Percentiles rank a stretch among this genome's conserved stretches.
phyloP scores from a whole-genome alignment of 2,888 invertebrate genomes.

The Hypercompe scribonia region DNA sequence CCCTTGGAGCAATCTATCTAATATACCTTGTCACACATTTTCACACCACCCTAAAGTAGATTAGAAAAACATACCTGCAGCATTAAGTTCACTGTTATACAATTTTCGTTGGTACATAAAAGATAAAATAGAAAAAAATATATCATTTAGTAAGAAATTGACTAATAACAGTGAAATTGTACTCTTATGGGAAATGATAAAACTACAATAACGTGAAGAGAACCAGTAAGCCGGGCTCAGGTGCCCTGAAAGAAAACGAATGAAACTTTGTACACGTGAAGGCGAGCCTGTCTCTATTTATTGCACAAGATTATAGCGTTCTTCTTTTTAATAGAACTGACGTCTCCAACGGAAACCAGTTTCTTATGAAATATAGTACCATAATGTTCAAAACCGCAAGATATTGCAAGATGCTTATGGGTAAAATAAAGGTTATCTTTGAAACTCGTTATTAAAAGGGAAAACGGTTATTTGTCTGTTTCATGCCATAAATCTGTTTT shows the following conservation, averaged over 20 bases:
- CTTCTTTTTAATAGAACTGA: not conserved
- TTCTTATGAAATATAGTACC: not conserved
- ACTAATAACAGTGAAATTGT: not conserved
- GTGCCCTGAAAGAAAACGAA: not conserved
- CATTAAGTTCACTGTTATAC: too few relatives aligned
- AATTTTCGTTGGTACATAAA: too few relatives aligned
- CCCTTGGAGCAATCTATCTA: too few relatives aligned
- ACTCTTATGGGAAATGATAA: not conserved
- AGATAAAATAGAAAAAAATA: too few relatives aligned
- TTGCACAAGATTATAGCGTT: not conserved
- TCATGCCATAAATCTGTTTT: not conserved
- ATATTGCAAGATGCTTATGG: not conserved
- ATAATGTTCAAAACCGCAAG: not conserved
- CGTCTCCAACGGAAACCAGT: not conserved
- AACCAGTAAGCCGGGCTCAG: not conserved
- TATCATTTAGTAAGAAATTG: not conserved
- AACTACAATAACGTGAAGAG: not conserved
- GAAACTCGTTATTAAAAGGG: too few relatives aligned
- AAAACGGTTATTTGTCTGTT: too few relatives aligned
- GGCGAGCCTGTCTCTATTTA: not conserved
- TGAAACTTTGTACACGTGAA: not conserved
- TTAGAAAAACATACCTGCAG: too few relatives aligned
- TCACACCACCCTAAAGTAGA: too few relatives aligned
- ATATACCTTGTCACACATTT: too few relatives aligned
- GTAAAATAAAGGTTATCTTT: not conserved